These are phyloP conservation scores for Typhlomys cinereus DNA, from an alignment of 2,113 vertebrate species.

Conservation along the genomic window DNA sequence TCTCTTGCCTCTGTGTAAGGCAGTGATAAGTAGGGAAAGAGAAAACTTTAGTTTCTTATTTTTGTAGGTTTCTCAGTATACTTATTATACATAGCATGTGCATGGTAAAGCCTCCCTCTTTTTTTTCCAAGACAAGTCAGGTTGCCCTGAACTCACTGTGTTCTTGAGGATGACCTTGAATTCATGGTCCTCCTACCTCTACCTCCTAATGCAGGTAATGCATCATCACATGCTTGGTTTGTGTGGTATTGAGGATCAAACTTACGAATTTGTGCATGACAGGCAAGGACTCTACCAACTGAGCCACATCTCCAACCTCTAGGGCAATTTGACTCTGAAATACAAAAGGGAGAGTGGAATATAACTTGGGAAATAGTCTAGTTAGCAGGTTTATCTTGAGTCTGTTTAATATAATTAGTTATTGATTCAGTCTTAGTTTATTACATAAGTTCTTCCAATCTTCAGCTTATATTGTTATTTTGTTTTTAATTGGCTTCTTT, in stretches of 20 bases:
- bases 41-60: no score
- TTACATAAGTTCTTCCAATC: background rate
- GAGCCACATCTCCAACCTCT: background rate
- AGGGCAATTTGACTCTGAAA: no score
- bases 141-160: no score
- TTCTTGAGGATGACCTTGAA: no score
- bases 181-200: background rate
- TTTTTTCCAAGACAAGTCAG: no score
- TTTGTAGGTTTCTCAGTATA: no score
- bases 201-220: background rate
- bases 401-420: slow-evolving; percentile 20
- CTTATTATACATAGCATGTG: no score
- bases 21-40: no score
- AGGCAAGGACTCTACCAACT: background rate
- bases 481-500: slow-evolving; percentile 32
- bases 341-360: slow-evolving; percentile 3
- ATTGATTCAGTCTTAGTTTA: slow-evolving; percentile 25
- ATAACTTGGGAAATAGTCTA: slow-evolving; percentile 23
- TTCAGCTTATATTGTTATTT: background rate
- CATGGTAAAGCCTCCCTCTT: no score
- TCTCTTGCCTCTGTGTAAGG: no score
- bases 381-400: background rate
- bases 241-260: no score
- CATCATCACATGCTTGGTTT: background rate
- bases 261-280: background rate